Percentiles rank a stretch among this genome's conserved stretches.
These are phyloP conservation scores for Brachynemurus nebulosus DNA, from an alignment of 2,888 invertebrate genomes.

Conservation along the genomic window DNA sequence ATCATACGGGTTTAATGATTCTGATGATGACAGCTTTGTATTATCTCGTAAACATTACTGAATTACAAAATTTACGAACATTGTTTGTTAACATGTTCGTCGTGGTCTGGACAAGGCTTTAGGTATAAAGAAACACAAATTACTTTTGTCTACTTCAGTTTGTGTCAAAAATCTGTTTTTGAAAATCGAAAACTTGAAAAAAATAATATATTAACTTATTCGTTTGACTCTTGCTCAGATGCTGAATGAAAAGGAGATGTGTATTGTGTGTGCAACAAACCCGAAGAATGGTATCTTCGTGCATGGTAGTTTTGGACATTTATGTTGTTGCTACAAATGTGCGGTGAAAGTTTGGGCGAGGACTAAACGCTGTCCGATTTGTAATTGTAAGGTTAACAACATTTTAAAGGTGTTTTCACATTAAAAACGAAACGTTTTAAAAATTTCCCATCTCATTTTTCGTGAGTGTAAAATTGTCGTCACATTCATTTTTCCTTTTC, in stretches of 20 bases:
- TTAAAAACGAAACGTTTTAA: neutral
- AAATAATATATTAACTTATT: too few relatives aligned
- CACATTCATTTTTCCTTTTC: neutral
- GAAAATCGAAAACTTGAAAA: too few relatives aligned
- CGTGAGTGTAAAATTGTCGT: neutral
- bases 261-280: slow-evolving; percentile 45
- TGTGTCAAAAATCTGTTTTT: too few relatives aligned
- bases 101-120: too few relatives aligned
- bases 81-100: too few relatives aligned
- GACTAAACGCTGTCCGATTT: slow-evolving; percentile 50
- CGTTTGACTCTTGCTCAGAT: slow-evolving; percentile 1
- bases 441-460: too few relatives aligned
- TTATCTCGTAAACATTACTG: too few relatives aligned
- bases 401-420: slow-evolving; percentile 41
- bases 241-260: slow-evolving; percentile 26
- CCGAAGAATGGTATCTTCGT: slow-evolving; percentile 56
- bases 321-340: slow-evolving; percentile 57
- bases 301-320: slow-evolving; percentile 49
- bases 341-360: slow-evolving; percentile 50
- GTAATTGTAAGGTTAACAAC: slow-evolving; percentile 52
- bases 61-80: too few relatives aligned
- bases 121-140: too few relatives aligned
- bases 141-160: too few relatives aligned
- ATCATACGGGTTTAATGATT: too few relatives aligned
- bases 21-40: too few relatives aligned